Percentiles rank a stretch among this genome's conserved stretches.
phyloP scores from a whole-genome alignment of 2,113 vertebrate genomes.

The Gambusia holbrooki region DNA sequence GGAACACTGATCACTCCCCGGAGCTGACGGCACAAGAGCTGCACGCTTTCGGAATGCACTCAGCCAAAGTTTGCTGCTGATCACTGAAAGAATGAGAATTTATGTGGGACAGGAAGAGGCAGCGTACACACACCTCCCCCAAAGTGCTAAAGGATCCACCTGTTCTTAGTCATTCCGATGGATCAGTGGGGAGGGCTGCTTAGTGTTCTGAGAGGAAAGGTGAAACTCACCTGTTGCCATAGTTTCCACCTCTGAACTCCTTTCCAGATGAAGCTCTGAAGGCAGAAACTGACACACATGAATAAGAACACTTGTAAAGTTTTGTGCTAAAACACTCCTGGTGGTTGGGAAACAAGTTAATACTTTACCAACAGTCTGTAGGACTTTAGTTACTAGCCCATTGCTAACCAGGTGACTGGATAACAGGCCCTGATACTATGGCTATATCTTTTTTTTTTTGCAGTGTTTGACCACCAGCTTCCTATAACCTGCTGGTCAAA shows the following conservation, averaged over 20 bases:
- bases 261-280: not conserved
- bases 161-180: not conserved
- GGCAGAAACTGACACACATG: too few species aligned
- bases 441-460: too few species aligned
- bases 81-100: conserved; percentile 46
- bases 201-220: not conserved
- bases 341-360: not conserved
- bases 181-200: not conserved
- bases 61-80: conserved; percentile 48
- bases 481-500: too few species aligned
- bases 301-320: not conserved
- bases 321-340: not conserved
- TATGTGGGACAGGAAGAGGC: not conserved
- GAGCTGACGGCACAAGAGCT: conserved; percentile 64
- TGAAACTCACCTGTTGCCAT: not conserved
- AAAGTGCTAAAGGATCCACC: not conserved
- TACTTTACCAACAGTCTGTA: not conserved
- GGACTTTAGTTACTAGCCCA: too few species aligned
- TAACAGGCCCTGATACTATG: too few species aligned
- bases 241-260: not conserved
- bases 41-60: conserved; percentile 44
- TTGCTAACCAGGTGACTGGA: too few species aligned
- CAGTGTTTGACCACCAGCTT: too few species aligned
- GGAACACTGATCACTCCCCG: conserved; percentile 77
- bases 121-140: conserved; percentile 18